Base-by-base conservation (phyloP, 2,888 invertebrate genomes). In the Drosophila kanekoi region DNA sequence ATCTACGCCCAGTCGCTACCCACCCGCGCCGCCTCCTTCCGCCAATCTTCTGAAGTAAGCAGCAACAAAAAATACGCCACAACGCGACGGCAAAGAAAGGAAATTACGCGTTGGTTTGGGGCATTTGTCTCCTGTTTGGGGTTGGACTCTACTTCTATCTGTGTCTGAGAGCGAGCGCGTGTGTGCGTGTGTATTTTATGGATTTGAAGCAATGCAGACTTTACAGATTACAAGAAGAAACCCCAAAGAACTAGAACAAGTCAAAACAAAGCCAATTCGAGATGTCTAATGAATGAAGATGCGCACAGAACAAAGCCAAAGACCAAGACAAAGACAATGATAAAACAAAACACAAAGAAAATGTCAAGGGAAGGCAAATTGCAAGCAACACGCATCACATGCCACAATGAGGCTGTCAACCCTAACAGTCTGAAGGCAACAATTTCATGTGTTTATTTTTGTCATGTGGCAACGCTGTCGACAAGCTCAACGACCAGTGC, bases 201-300 rank as follows among this genome's bases (percentile, higher is more conserved):
- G 73, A 80, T 77, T 81, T 83, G 70, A 74, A 71, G 87, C 87
- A 81, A 77, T 86, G 81, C 81, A 83, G 87, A 87, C 82, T 84
- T 78, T 87, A 69, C 62, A 78, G 85, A 84, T 82, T 84, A 81
- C 75, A 80, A 63, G 56, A 69, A 77, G 61, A 54, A 66, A 49
- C 9, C n/a, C 37, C 33, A 28, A 38, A 54, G 48, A 62, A 60
- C 66, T 51, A 58, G 66, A 60, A 56, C 61, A 75, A 75, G 85
- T 78, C 82, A 64, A 64, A 85, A 81, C 82, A 81, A 81, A 79
- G 80, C 82, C 81, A 81, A 85, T 85, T 64, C 52, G 69, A 75
- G 79, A 64, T 70, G 43, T 72, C 67, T 82, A 82, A 82, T 82
- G 87, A 82, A 87, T 87, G 87, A 57, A 75, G 68, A 61, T 49